A percentile compares a stretch with the other conserved stretches of the same genome.
These are phyloP conservation scores for Cirrhinus molitorella DNA, from an alignment of 2,797 vertebrate species.

Conservation along the genomic window DNA sequence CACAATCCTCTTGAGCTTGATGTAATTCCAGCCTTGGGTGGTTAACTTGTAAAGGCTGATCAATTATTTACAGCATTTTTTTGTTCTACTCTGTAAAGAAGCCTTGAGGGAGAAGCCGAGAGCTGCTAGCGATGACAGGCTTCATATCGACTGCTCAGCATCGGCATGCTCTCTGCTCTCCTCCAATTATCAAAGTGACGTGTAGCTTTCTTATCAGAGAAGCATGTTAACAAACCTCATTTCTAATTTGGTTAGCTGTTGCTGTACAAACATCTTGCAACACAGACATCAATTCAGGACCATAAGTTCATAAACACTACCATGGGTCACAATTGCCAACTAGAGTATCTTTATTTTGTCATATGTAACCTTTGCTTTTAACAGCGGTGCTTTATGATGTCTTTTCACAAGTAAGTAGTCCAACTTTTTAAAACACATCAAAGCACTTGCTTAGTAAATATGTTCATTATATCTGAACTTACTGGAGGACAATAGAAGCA, in stretches of 20 bases:
- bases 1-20: conserved; percentile 68
- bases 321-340: background rate
- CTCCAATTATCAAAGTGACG: conserved; percentile 25
- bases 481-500: background rate
- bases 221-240: conserved; percentile 4
- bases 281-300: background rate
- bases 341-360: background rate
- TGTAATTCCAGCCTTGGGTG: conserved; percentile 74
- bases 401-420: background rate
- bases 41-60: conserved; percentile 74
- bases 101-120: conserved; percentile 59
- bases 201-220: conserved; percentile 23
- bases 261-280: conserved; percentile 10
- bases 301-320: background rate
- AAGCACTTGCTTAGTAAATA: background rate
- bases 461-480: conserved; percentile 7
- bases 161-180: conserved; percentile 15
- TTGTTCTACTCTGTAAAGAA: conserved; percentile 65
- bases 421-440: background rate
- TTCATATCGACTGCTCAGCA: conserved; percentile 44
- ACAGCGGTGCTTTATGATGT: background rate
- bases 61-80: conserved; percentile 76
- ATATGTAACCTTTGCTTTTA: background rate
- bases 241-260: conserved; percentile 22
- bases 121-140: conserved; percentile 57